Evolutionary conservation across 1,140 invertebrate genomes (phyloP).

Genomic region (Drosophila orena): DNA sequence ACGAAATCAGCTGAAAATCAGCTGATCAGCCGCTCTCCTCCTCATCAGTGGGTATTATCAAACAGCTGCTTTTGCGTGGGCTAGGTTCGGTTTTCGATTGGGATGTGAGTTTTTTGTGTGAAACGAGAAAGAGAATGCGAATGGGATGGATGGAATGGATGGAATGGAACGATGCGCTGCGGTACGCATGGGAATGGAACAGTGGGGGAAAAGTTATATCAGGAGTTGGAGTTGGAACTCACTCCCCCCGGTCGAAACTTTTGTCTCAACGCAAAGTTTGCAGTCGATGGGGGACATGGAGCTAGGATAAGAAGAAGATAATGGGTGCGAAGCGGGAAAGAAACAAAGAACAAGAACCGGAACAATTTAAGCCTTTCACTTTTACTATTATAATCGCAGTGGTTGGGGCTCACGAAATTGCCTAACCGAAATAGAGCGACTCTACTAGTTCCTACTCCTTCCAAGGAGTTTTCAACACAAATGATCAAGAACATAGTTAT

Average conservation of each 20-base stretch:
- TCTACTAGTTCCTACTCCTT: background rate
- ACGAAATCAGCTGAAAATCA: constrained; percentile 22
- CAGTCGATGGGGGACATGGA: constrained; percentile 35
- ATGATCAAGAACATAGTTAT: too few species aligned
- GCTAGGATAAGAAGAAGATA: constrained; percentile 35
- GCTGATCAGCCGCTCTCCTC: constrained; percentile 51
- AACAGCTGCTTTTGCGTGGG: constrained; percentile 29
- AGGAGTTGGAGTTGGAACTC: too few species aligned
- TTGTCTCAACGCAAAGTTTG: constrained; percentile 69
- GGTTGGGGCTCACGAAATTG: constrained; percentile 14
- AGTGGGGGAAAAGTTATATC: constrained; percentile 8
- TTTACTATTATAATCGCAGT: constrained; percentile 27
- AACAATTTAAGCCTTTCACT: constrained; percentile 45
- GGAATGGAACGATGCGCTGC: background rate
- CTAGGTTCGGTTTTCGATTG: constrained; percentile 1
- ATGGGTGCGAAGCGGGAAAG: constrained; percentile 5
- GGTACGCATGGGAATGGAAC: background rate
- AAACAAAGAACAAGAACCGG: constrained; percentile 37
- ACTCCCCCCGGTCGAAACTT: constrained; percentile 67
- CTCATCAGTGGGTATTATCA: background rate
- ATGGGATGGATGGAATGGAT: background rate
- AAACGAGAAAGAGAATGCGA: too few species aligned
- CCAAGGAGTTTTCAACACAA: background rate
- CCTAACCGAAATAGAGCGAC: background rate
- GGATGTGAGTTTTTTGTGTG: background rate